phyloP scores from a whole-genome alignment of 2,888 invertebrate genomes.

The Trichogramma evanescens region DNA sequence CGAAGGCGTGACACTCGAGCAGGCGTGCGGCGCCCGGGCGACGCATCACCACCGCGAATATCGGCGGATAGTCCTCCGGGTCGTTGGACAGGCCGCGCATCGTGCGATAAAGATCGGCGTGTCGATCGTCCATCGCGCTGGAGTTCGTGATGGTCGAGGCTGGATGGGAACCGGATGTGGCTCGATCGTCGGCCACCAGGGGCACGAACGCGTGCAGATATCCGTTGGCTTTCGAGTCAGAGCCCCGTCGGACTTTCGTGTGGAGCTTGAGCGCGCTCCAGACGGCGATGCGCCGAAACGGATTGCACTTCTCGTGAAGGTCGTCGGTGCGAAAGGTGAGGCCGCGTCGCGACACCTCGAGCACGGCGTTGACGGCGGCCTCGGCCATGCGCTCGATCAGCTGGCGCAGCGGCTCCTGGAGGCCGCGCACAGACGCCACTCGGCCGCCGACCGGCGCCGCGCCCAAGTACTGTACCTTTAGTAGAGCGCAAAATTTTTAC shows the following conservation, averaged over 20 bases:
- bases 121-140: constrained; percentile 52
- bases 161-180: constrained; percentile 61
- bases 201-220: constrained; percentile 74
- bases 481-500: constrained; percentile 34
- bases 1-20: constrained; percentile 85
- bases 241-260: constrained; percentile 48
- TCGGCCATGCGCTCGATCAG: constrained; percentile 36
- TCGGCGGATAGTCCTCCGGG: constrained; percentile 64
- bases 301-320: constrained; percentile 55
- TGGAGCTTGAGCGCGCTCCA: constrained; percentile 84
- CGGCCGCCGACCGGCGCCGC: constrained; percentile 71
- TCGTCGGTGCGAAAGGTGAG: constrained; percentile 40
- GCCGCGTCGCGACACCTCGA: constrained; percentile 43
- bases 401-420: constrained; percentile 68
- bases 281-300: constrained; percentile 85
- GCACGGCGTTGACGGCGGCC: constrained; percentile 34
- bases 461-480: constrained; percentile 76
- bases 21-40: constrained; percentile 67
- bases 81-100: constrained; percentile 40
- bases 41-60: constrained; percentile 87
- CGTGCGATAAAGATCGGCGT: constrained; percentile 46
- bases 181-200: constrained; percentile 47
- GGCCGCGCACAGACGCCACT: constrained; percentile 73
- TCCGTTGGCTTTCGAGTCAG: constrained; percentile 33
- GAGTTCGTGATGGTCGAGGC: constrained; percentile 42